Percentiles rank a stretch among this genome's conserved stretches.
These are phyloP conservation scores for Drosophila persimilis DNA, from an alignment of 1,140 invertebrate genomes.

Conservation along the genomic window DNA sequence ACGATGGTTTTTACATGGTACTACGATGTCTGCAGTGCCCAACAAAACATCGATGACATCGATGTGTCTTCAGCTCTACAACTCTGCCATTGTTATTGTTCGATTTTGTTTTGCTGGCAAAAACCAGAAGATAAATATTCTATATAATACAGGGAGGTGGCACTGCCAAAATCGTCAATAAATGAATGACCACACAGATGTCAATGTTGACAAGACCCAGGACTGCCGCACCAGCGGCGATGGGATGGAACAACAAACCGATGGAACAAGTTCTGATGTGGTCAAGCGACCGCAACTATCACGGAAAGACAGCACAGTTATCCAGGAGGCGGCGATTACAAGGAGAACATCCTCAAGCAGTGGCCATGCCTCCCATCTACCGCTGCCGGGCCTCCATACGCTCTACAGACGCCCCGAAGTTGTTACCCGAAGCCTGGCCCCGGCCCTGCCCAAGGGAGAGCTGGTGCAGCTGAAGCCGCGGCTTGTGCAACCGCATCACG, in stretches of 20 bases:
- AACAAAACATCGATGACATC: too few relatives aligned
- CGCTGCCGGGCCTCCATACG: conserved; percentile 68
- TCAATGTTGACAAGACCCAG: conserved; percentile 16
- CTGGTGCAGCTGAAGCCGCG: conserved; percentile 68
- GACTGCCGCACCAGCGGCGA: conserved; percentile 84
- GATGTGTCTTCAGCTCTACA: too few relatives aligned
- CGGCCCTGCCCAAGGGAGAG: conserved; percentile 73
- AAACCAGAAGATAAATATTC: conserved; percentile 25
- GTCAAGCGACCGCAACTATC: conserved; percentile 39
- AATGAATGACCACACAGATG: conserved; percentile 42
- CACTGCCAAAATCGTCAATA: conserved; percentile 9
- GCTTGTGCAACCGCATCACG: conserved; percentile 31
- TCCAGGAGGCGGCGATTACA: conserved; percentile 49
- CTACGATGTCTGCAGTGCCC: too few relatives aligned
- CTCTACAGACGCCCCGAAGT: conserved; percentile 66
- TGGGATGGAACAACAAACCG: conserved; percentile 84
- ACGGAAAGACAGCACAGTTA: conserved; percentile 56
- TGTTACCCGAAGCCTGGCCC: conserved; percentile 58
- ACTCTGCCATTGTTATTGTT: too few relatives aligned
- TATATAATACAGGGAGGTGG: conserved; percentile 1
- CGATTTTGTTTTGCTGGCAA: conserved; percentile 68
- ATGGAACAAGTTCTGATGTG: conserved; percentile 13
- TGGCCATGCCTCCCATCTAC: conserved; percentile 13
- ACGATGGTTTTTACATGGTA: too few relatives aligned
- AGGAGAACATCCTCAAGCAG: conserved; percentile 32